phyloP scores from a whole-genome alignment of 2,113 vertebrate genomes.

The Penelope pileata region DNA sequence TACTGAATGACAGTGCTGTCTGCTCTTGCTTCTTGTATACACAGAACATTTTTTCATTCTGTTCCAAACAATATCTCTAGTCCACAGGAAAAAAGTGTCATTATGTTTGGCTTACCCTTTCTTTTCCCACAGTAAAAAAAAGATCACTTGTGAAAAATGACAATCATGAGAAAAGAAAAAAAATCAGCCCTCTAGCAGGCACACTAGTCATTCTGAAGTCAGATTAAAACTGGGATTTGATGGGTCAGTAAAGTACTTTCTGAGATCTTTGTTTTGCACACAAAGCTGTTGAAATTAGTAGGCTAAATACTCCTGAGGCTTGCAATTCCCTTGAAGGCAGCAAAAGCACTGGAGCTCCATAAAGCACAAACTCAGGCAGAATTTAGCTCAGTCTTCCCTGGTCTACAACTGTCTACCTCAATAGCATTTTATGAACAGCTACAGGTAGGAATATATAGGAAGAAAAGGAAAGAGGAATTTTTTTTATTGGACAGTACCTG shows the following conservation, averaged over 20 bases:
- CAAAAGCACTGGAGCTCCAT: not conserved
- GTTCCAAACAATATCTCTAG: not conserved
- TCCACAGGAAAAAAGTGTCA: not conserved
- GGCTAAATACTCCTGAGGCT: not conserved
- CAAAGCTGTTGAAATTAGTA: slow-evolving; percentile 9
- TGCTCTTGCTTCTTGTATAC: not conserved
- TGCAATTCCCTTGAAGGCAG: not conserved
- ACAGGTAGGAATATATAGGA: not conserved
- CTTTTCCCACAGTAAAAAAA: not conserved
- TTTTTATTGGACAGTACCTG: not conserved
- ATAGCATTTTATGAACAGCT: not conserved
- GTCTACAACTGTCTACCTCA: not conserved
- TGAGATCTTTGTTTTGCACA: not conserved
- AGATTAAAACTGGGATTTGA: not conserved
- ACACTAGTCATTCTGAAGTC: not conserved
- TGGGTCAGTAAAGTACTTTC: not conserved
- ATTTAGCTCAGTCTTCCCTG: not conserved
- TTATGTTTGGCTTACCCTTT: not conserved
- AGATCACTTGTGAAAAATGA: not conserved
- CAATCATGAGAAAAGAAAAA: not conserved
- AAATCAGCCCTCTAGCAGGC: not conserved
- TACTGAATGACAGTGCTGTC: not conserved
- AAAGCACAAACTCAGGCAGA: not conserved
- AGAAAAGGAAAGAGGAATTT: not conserved
- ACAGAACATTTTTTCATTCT: not conserved